Percentiles rank a stretch among this genome's conserved stretches.
Conservation (phyloP, 2,113 vertebrate species). For the Henicopernis longicauda region DNA sequence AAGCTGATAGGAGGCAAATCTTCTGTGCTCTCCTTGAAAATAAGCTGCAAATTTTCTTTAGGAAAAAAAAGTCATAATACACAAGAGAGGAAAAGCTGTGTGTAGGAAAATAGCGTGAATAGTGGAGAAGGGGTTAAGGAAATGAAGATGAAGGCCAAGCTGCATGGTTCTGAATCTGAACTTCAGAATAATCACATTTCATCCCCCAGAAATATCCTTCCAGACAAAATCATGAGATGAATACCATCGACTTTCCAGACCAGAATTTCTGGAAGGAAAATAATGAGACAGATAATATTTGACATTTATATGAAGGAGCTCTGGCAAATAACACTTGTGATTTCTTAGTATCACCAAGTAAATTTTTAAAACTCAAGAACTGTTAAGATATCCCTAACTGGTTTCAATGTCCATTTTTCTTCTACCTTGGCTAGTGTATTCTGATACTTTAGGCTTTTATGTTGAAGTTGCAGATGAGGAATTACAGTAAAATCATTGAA, state of each 20-base stretch:
- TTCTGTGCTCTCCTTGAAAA: neutral
- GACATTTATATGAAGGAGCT: neutral
- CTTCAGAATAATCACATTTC: neutral
- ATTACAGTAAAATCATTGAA: conserved; percentile 1
- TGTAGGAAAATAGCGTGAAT: neutral
- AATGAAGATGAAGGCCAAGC: neutral
- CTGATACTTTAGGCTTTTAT: neutral
- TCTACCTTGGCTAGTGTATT: neutral
- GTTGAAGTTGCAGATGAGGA: neutral
- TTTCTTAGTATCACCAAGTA: neutral
- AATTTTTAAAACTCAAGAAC: neutral
- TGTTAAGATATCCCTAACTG: neutral
- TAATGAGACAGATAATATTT: neutral
- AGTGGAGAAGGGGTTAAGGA: neutral
- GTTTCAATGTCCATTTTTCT: neutral
- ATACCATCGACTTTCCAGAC: neutral
- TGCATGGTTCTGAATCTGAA: neutral
- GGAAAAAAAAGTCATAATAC: neutral
- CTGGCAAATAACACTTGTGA: neutral
- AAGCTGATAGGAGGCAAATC: neutral
- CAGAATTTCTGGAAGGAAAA: neutral
- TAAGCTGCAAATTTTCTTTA: neutral
- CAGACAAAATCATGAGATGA: neutral
- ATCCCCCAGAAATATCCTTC: neutral
- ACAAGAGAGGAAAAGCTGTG: neutral